Percentiles rank a stretch among this genome's conserved stretches.
These are phyloP conservation scores for Pachliopta kotzebuea DNA, from an alignment of 2,888 invertebrate genomes.

Conservation along the genomic window DNA sequence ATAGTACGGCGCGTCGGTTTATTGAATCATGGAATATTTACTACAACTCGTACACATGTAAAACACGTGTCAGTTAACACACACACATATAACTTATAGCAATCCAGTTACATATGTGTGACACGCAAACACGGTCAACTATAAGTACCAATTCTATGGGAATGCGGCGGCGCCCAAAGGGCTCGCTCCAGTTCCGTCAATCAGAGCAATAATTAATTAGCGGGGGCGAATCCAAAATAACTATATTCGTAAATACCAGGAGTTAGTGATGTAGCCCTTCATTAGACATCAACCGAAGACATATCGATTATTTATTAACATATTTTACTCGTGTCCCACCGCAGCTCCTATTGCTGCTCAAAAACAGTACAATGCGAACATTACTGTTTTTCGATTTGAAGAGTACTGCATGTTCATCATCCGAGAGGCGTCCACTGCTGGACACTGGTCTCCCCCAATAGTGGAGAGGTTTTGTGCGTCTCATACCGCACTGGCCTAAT, in stretches of 20 bases:
- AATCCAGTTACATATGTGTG: not conserved
- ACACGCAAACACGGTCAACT: not conserved
- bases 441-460: too few species aligned
- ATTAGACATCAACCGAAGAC: not conserved
- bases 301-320: not conserved
- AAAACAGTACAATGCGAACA: too few species aligned
- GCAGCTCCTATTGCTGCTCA: too few species aligned
- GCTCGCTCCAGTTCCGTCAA: constrained; percentile 36
- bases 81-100: not conserved
- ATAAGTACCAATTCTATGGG: constrained; percentile 5
- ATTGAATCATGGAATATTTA: too few species aligned
- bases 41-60: too few species aligned
- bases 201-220: constrained; percentile 40
- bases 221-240: constrained; percentile 32
- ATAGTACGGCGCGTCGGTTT: too few species aligned
- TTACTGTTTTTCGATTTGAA: too few species aligned
- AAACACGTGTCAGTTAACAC: not conserved
- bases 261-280: constrained; percentile 8
- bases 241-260: constrained; percentile 24
- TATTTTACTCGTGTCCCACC: too few species aligned
- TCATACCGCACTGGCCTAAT: too few species aligned
- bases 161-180: constrained; percentile 31
- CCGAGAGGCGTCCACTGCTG: too few species aligned
- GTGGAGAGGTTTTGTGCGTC: too few species aligned
- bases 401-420: too few species aligned